These are phyloP conservation scores for Hofmannophila pseudospretella DNA, from an alignment of 2,888 invertebrate genomes.

Conservation along the genomic window DNA sequence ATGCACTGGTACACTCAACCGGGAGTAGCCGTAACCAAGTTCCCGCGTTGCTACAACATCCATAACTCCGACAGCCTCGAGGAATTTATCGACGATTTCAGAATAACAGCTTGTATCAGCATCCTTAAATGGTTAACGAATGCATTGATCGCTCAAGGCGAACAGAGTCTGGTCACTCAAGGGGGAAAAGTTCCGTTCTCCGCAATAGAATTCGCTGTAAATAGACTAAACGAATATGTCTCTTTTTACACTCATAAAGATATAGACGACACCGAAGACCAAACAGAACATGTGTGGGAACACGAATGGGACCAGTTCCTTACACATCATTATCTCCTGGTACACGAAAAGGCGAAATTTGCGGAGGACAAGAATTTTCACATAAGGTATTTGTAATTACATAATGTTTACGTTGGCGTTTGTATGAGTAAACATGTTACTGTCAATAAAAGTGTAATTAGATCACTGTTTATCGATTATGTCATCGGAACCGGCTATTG, in stretches of 20 bases:
- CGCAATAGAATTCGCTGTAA: constrained; percentile 89
- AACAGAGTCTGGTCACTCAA: constrained; percentile 71
- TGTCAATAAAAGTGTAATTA: constrained; percentile 14
- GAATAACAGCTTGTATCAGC: constrained; percentile 91
- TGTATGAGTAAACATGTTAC: constrained; percentile 1
- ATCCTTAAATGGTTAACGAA: constrained; percentile 87
- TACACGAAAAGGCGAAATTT: constrained; percentile 80
- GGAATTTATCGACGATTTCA: constrained; percentile 92
- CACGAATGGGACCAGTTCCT: constrained; percentile 95
- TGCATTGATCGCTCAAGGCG: constrained; percentile 73
- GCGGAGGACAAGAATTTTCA: constrained; percentile 52
- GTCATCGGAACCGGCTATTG: no score
- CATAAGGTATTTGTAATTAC: constrained; percentile 40
- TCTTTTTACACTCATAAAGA: constrained; percentile 85
- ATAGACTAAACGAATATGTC: constrained; percentile 87
- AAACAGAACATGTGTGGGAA: constrained; percentile 82
- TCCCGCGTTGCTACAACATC: constrained; percentile 92
- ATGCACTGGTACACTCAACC: constrained; percentile 92
- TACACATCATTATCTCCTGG: constrained; percentile 81
- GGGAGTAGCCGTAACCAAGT: constrained; percentile 87
- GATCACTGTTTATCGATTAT: constrained; percentile 25
- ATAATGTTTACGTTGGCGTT: background rate
- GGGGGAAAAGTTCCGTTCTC: constrained; percentile 85
- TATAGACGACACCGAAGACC: constrained; percentile 85
- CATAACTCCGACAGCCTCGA: constrained; percentile 88